Base-by-base conservation (phyloP, 2,797 vertebrate genomes). In the Cuniculus paca region DNA sequence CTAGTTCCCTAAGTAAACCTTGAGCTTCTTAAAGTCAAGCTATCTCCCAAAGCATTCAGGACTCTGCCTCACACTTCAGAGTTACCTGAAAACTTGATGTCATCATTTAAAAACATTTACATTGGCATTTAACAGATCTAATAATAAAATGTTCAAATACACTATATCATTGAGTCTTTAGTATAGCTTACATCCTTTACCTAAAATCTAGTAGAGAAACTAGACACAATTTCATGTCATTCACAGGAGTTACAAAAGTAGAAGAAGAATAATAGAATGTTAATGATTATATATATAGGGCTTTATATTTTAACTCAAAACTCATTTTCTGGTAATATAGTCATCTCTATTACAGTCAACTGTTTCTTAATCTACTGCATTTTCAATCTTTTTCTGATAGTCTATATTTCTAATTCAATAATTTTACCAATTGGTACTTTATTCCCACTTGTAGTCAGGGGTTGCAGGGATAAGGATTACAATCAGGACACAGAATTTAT, bases 311-410 rank as follows among this genome's bases (percentile, higher is more conserved):
- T 80, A 81, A 93, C 58, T 89, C 22, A 70, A 95, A 95, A 94
- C 4, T 65, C 16, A 85, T 78, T 86, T 84, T 92, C 42, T 93
- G 48, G 91, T 91, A 5, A 89, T 36, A 92, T 1, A 83, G 58
- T 52, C 48, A 87, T 80, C 36, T 87, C 50, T 79, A 85, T 31
- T 19, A 94, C 16, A 91, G 60, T 82, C 65, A 36, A 91, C 17
- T 93, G 9, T 68, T 94, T 92, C 80, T 88, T 93, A 92, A 88
- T 90, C 89, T 93, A 45, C 45, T 89, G 12, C 28, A 79, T 65
- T 68, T 80, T 95, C 28, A 72, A 10, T 70, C 39, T 75, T 87
- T 85, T 91, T 39, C 16, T 87, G 56, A 78, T 70, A 60, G 52
- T 68, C 58, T 63, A 10, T 80, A 80, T 74, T 79, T 89, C 45